These are phyloP conservation scores for Peribatodes rhomboidaria DNA, from an alignment of 2,888 invertebrate species.

Conservation along the genomic window DNA sequence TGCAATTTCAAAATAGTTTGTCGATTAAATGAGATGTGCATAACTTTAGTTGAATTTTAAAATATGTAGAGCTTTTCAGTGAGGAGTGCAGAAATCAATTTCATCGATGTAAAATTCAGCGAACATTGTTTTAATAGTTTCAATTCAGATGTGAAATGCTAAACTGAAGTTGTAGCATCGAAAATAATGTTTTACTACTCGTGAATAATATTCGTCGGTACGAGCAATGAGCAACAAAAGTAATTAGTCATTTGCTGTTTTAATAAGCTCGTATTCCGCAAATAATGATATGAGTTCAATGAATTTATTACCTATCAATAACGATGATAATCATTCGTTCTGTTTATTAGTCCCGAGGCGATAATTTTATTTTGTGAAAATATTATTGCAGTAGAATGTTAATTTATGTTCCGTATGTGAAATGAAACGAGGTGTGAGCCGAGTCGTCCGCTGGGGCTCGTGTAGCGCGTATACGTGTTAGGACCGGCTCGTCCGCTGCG, in stretches of 20 bases:
- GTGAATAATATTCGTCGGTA: conserved; percentile 13
- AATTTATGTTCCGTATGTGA: conserved; percentile 39
- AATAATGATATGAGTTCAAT: conserved; percentile 19
- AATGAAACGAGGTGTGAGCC: conserved; percentile 28
- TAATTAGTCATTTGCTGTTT: conserved; percentile 33
- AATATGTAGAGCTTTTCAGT: too few species aligned
- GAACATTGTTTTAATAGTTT: background rate
- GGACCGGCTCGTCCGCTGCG: conserved; percentile 13
- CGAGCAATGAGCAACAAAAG: conserved; percentile 21
- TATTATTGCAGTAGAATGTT: conserved; percentile 40
- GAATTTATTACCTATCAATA: conserved; percentile 37
- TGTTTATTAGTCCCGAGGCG: conserved; percentile 45
- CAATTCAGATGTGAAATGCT: background rate
- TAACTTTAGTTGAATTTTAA: too few species aligned
- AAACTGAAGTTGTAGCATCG: conserved; percentile 1
- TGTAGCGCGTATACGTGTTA: conserved; percentile 39
- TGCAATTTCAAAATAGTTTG: too few species aligned
- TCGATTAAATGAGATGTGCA: too few species aligned
- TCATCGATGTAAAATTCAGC: background rate
- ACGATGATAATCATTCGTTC: conserved; percentile 40
- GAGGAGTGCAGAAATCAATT: too few species aligned
- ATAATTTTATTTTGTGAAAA: conserved; percentile 38
- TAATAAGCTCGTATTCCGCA: conserved; percentile 26
- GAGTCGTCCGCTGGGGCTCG: conserved; percentile 36
- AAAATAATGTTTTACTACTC: conserved; percentile 1